Base-by-base conservation (phyloP, 1,140 invertebrate species). In the Drosophila lacteicornis region DNA sequence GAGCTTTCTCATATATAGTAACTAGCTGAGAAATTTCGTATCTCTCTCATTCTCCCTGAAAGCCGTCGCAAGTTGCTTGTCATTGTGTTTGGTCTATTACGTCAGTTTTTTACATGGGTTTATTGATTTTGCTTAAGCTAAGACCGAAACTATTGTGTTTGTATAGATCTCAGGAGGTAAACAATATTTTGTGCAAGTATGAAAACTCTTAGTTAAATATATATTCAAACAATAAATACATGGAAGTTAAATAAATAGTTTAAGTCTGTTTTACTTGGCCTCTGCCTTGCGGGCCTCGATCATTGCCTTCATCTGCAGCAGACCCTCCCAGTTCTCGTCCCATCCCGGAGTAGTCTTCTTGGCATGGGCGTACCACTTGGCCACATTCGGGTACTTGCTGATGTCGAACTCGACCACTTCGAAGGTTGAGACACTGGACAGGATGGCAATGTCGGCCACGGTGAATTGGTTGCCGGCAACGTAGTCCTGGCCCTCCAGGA, bases 251-350 rank as follows among this genome's bases (percentile, higher is more conserved):
- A 25, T 38, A 25, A 17, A 36, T 27, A 27, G 19, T 27, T 40
- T 6, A 55, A 19, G 7, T n/a, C 5, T 2, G 0, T 30, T 19
- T 43, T 30, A 65, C 27, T 65, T 65, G 6, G 55, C n/a, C 4
- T 38, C 36, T 1, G 61, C 13, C 11, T 61, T 43, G 22, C 17
- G 27, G 9, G 40, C 17, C 17, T 65, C 27, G 15, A 43, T 43
- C 40, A 33, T 60, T 13, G 62, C 6, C 13, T 59, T 82, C 9
- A 30, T 90, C 91, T 25, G 93, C 92, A 57, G 92, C 19, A 82
- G 66, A 2, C 94, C 94, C 11, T 93, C 93, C 70, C 93, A 94
- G 80, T 97, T 97, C 38, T 80, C 59, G 3, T 84, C 76, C 81
- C 81, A 84, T 12, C 82, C 82, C 3, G 81, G 82, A 25, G 68